Conservation (phyloP, 2,888 invertebrate genomes). For the Melangyna quadrimaculata region DNA sequence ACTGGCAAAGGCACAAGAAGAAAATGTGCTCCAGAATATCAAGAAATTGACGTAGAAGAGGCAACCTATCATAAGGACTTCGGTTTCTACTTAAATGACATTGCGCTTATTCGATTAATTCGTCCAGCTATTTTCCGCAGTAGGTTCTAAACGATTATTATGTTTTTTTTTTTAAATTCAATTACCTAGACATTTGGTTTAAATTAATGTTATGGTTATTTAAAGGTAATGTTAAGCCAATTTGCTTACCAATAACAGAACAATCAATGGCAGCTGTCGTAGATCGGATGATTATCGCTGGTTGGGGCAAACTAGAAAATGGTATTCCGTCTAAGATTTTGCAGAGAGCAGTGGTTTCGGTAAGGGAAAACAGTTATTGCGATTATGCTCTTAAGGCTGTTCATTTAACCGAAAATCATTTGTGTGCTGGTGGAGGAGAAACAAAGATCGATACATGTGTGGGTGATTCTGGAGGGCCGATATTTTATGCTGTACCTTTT, state of each 20-base stretch:
- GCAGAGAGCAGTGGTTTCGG: constrained; percentile 73
- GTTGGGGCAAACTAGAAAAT: constrained; percentile 77
- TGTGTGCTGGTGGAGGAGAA: constrained; percentile 83
- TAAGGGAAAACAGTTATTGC: constrained; percentile 72
- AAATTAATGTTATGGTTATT: no score
- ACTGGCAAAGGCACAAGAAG: no score
- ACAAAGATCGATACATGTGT: constrained; percentile 49
- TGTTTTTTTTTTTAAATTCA: no score
- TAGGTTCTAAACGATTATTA: not conserved
- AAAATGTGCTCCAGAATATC: not conserved
- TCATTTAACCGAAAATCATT: constrained; percentile 79
- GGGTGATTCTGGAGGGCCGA: constrained; percentile 74
- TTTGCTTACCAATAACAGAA: constrained; percentile 77
- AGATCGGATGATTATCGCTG: constrained; percentile 74
- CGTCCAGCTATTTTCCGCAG: not conserved
- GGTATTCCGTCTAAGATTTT: constrained; percentile 72
- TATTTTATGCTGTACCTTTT: constrained; percentile 73
- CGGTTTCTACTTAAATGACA: not conserved
- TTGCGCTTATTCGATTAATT: not conserved
- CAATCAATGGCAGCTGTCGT: constrained; percentile 37
- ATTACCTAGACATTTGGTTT: no score
- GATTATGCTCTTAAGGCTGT: constrained; percentile 75
- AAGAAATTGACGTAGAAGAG: constrained; percentile 75
- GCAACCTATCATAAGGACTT: not conserved
- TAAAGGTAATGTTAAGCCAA: constrained; percentile 75